These are phyloP conservation scores for Oryzias sinensis DNA, from an alignment of 2,797 vertebrate species.

Conservation along the genomic window DNA sequence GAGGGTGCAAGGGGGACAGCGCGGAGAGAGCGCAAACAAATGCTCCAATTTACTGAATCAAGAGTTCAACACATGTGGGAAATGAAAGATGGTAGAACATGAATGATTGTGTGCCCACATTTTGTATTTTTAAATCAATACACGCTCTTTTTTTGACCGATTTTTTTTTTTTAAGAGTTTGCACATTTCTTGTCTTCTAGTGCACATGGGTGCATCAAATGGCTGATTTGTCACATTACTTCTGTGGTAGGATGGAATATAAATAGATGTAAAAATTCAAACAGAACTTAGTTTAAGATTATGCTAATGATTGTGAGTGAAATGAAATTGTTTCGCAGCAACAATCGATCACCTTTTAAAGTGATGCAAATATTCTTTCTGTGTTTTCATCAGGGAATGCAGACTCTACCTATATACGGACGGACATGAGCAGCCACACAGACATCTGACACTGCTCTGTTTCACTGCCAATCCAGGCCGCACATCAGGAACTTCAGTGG, in stretches of 20 bases:
- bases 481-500: constrained; percentile 35
- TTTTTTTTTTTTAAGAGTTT: too few relatives aligned
- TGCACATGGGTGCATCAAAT: too few relatives aligned
- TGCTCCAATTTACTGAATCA: too few relatives aligned
- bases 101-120: too few relatives aligned
- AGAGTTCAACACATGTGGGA: too few relatives aligned
- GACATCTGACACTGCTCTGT: constrained; percentile 37
- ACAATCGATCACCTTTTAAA: background rate
- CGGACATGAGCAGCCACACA: constrained; percentile 46
- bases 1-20: background rate
- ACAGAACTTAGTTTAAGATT: constrained; percentile 1
- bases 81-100: too few relatives aligned
- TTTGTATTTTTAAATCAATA: too few relatives aligned
- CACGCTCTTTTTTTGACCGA: too few relatives aligned
- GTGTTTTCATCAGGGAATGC: constrained; percentile 55
- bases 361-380: background rate
- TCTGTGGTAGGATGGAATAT: too few relatives aligned
- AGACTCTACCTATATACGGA: constrained; percentile 48
- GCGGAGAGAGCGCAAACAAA: constrained; percentile 8
- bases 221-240: too few relatives aligned
- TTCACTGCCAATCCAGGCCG: constrained; percentile 41
- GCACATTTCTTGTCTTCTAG: too few relatives aligned
- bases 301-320: background rate
- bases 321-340: background rate
- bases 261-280: too few relatives aligned